Base-by-base conservation (phyloP, 2,888 invertebrate genomes). In the Acanthacorydalis orientalis region DNA sequence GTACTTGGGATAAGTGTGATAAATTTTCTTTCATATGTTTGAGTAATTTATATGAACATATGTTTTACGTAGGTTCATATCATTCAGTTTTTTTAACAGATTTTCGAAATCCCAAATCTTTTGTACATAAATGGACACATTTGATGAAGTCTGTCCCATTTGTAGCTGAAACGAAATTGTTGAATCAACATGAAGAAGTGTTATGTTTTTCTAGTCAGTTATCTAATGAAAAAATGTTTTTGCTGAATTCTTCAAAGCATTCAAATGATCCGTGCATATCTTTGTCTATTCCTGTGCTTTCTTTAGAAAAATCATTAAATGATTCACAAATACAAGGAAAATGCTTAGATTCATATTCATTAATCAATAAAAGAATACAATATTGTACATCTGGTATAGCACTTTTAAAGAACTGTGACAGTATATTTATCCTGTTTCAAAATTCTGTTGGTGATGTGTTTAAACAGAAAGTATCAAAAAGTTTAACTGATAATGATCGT, bases 101-200 rank as follows among this genome's bases (percentile, higher is more conserved):
- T 31, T 16, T 31, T 12, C 16, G 42, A 3, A 31, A 31, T 42
- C 7, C 15, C 8, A 42, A 42, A n/a, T 12, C 11, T 4, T 12
- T 38, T 38, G 10, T 42, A 31, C n/a, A 42, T 10, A 15, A 16
- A 42, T 42, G 42, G 42, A 42, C 42, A n/a, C 42, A 42, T 42
- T 9, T 23, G 31, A 42, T 42, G 42, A 23, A 42, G 10, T 42
- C 42, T 6, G n/a, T 31, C 1, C 42, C 42, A 16, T 31, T 42
- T 42, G 16, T 42, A 42, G 31, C 12, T 16, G 31, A 10, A 10
- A 15, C 42, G 1, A 12, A 23, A 31, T 11, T 15, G 7, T 7
- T 31, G 31, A 16, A 16, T 23, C 1, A 9, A 15, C 1, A 15
- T 11, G 42, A 42, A 42, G 42, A 42, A 31, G n/a, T 42, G 10